These are phyloP conservation scores for Scartelaos histophorus DNA, from an alignment of 2,113 vertebrate genomes.

Conservation along the genomic window DNA sequence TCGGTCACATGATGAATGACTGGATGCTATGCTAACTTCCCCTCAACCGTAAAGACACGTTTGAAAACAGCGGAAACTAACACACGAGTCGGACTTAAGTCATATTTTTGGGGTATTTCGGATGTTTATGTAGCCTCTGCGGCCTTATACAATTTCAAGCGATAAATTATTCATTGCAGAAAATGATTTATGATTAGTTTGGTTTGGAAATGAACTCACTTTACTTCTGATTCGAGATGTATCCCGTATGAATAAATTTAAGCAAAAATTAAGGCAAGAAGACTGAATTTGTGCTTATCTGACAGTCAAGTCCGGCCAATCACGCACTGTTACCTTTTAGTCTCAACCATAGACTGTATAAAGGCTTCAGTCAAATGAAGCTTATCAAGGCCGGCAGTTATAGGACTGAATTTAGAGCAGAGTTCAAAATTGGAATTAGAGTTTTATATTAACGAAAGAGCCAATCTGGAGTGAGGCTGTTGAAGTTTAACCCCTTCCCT, in stretches of 20 bases:
- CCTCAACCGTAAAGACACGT: not conserved
- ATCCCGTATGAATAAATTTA: not conserved
- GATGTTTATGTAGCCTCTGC: constrained; percentile 1
- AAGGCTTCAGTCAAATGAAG: too few relatives aligned
- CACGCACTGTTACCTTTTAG: not conserved
- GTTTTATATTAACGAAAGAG: too few relatives aligned
- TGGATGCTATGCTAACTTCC: not conserved
- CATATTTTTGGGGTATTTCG: not conserved
- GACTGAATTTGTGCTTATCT: not conserved
- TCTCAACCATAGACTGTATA: not conserved
- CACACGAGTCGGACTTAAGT: not conserved
- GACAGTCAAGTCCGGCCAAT: too few relatives aligned
- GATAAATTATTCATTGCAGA: constrained; percentile 4
- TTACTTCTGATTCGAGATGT: not conserved
- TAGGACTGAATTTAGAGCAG: too few relatives aligned
- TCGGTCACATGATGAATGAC: constrained; percentile 12
- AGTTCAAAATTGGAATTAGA: too few relatives aligned
- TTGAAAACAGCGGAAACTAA: not conserved
- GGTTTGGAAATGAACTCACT: not conserved
- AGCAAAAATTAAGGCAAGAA: not conserved
- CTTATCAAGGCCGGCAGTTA: too few relatives aligned
- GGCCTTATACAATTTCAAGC: not conserved
- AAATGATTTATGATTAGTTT: not conserved
- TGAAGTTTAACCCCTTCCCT: too few relatives aligned
- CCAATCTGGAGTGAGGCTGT: too few relatives aligned